These are phyloP conservation scores for Raja brachyura DNA, from an alignment of 2,113 vertebrate genomes.

Conservation along the genomic window DNA sequence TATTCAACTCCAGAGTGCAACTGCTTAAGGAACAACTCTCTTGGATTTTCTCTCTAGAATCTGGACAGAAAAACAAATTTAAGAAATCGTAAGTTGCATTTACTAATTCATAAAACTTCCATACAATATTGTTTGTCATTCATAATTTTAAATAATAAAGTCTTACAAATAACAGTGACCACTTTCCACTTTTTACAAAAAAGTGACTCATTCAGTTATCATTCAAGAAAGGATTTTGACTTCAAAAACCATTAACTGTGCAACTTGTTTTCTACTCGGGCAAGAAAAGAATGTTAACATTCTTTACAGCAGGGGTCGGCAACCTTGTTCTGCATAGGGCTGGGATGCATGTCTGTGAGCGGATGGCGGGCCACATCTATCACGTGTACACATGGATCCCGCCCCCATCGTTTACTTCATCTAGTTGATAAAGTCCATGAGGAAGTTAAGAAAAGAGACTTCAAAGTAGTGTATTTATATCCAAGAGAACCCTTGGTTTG, in stretches of 20 bases:
- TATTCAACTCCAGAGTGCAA: constrained; percentile 61
- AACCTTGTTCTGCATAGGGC: too few relatives aligned
- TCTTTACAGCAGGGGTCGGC: not conserved
- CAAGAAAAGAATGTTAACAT: not conserved
- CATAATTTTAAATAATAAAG: too few relatives aligned
- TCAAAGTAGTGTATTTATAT: not conserved
- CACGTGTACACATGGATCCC: too few relatives aligned
- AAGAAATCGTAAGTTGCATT: too few relatives aligned
- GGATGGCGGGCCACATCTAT: too few relatives aligned
- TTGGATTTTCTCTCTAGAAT: not conserved
- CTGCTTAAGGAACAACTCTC: not conserved
- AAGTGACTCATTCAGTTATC: not conserved
- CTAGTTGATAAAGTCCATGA: not conserved
- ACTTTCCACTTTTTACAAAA: not conserved
- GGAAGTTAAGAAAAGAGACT: not conserved
- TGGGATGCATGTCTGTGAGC: too few relatives aligned
- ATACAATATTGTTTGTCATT: not conserved
- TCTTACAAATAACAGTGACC: not conserved
- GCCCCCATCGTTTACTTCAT: not conserved
- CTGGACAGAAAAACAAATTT: not conserved
- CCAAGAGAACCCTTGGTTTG: not conserved
- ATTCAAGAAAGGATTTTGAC: not conserved
- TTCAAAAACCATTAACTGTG: not conserved
- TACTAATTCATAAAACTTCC: constrained; percentile 14
- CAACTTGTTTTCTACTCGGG: not conserved